A percentile compares a stretch with the other conserved stretches of the same genome.
phyloP scores from a whole-genome alignment of 2,113 vertebrate species.

The Channa maculata region DNA sequence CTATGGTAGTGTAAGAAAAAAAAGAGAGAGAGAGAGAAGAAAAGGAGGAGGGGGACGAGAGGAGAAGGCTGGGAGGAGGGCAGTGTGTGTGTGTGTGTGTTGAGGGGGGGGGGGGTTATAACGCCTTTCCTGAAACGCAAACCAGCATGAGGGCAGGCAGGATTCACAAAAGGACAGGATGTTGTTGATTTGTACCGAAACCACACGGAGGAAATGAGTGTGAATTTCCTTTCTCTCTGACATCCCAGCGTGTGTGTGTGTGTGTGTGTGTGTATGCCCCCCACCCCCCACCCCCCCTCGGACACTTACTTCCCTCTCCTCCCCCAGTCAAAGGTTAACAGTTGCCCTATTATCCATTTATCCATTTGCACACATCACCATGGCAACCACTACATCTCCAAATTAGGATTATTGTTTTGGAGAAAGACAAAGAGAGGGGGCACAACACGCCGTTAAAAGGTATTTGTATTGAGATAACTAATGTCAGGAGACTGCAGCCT shows the following conservation, averaged over 20 bases:
- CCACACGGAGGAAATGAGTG: slow-evolving; percentile 94
- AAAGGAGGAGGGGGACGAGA: background rate
- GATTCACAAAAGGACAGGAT: slow-evolving; percentile 96
- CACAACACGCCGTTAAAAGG: too few species aligned
- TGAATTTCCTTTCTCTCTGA: slow-evolving; percentile 90
- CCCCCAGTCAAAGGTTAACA: slow-evolving; percentile 84
- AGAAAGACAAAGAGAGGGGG: background rate
- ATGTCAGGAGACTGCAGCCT: background rate
- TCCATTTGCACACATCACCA: slow-evolving; percentile 72
- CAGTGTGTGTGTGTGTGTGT: too few species aligned
- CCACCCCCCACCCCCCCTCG: background rate
- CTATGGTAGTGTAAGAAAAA: slow-evolving; percentile 55
- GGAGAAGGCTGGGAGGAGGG: background rate
- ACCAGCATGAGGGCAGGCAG: slow-evolving; percentile 82
- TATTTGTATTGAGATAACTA: slow-evolving; percentile 21
- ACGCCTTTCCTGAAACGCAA: slow-evolving; percentile 76
- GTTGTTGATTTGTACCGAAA: slow-evolving; percentile 96
- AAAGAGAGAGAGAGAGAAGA: background rate
- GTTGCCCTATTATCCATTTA: slow-evolving; percentile 78
- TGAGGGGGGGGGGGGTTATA: slow-evolving; percentile 56
- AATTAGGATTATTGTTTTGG: slow-evolving; percentile 68
- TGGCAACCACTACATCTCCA: slow-evolving; percentile 75
- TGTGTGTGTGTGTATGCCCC: slow-evolving; percentile 45
- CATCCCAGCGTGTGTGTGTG: slow-evolving; percentile 81
- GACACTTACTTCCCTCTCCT: slow-evolving; percentile 32